Conservation (phyloP, 53 echinoderm and acorn worm genomes). For the Pentamera pediparva region DNA sequence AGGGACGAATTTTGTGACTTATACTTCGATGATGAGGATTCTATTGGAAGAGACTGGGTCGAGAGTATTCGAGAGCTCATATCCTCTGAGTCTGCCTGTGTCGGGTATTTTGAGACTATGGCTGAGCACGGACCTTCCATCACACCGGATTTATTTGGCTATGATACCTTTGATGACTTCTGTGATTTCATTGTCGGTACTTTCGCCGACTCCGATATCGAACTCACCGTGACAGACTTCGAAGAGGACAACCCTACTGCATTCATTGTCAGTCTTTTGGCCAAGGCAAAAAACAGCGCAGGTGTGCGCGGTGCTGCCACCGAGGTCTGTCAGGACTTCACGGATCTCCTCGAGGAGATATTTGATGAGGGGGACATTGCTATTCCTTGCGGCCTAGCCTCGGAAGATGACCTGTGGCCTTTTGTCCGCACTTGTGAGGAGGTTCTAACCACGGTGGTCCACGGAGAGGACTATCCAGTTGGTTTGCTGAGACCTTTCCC, state of each 20-base stretch:
- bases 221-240: not conserved
- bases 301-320: not conserved
- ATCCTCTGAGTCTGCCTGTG: not conserved
- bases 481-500: constrained; percentile 24
- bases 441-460: constrained; percentile 14
- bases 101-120: constrained; percentile 13
- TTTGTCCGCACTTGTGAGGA: constrained; percentile 39
- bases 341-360: not conserved
- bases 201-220: constrained; percentile 10
- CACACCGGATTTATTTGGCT: too few species aligned
- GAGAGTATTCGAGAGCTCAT: not conserved
- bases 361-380: not conserved
- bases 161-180: not conserved
- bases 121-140: too few species aligned
- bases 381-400: not conserved
- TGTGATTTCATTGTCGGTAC: constrained; percentile 15
- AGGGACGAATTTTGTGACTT: constrained; percentile 32
- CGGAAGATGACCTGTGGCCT: not conserved
- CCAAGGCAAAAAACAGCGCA: constrained; percentile 25
- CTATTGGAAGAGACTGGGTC: not conserved
- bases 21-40: constrained; percentile 5
- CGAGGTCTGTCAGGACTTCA: constrained; percentile 14
- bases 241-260: not conserved
- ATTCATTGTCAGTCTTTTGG: constrained; percentile 27
- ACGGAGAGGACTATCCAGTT: constrained; percentile 36